Percentiles rank a stretch among this genome's conserved stretches.
Evolutionary conservation across 1,140 invertebrate genomes (phyloP).

Genomic region (Pseudoatta argentina): DNA sequence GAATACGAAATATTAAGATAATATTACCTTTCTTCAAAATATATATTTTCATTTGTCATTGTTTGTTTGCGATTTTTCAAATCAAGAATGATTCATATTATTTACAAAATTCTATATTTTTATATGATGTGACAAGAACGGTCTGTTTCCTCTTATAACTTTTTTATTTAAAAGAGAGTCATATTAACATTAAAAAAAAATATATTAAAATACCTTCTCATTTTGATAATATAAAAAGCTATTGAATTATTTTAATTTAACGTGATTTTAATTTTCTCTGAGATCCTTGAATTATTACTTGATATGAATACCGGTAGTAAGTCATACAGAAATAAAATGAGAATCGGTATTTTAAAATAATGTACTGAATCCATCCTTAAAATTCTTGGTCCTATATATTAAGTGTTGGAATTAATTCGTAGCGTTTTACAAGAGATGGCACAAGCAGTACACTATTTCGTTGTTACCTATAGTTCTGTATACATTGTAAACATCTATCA

Average conservation of each 20-base stretch:
- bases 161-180: neutral
- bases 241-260: constrained; percentile 1
- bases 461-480: too few species aligned
- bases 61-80: neutral
- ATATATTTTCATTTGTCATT: neutral
- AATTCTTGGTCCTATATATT: neutral
- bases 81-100: neutral
- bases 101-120: neutral
- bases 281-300: neutral
- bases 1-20: neutral
- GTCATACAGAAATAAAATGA: neutral
- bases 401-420: too few species aligned
- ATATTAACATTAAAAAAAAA: neutral
- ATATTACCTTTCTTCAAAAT: neutral
- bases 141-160: neutral
- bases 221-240: neutral
- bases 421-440: too few species aligned
- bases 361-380: neutral
- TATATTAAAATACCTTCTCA: neutral
- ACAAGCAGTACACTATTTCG: too few species aligned
- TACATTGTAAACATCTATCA: too few species aligned
- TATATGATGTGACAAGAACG: neutral
- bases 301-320: neutral
- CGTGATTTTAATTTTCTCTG: neutral
- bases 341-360: neutral